Conservation (phyloP, 2,797 vertebrate genomes). For the Sciaenops ocellatus region DNA sequence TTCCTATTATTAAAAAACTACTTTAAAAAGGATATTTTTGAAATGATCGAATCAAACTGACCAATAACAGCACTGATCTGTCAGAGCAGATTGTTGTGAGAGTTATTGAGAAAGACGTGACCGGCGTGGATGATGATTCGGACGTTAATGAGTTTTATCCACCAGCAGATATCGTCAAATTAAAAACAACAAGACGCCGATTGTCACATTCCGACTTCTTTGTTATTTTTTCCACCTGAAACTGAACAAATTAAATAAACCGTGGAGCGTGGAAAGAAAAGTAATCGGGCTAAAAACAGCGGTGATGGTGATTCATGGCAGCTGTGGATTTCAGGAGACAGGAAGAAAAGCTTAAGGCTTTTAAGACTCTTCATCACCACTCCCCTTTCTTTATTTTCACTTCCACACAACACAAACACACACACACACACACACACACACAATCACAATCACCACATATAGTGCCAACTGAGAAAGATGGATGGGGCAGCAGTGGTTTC, state of each 20-base stretch:
- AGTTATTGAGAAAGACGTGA: constrained; percentile 18
- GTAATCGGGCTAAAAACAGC: constrained; percentile 44
- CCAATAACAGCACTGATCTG: neutral
- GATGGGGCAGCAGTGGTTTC: constrained; percentile 56
- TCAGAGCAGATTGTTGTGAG: neutral
- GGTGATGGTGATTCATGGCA: constrained; percentile 52
- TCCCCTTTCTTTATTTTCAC: neutral
- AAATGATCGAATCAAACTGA: constrained; percentile 4
- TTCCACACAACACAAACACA: constrained; percentile 35
- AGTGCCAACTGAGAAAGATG: constrained; percentile 58
- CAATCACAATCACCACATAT: constrained; percentile 42
- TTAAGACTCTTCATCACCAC: constrained; percentile 44
- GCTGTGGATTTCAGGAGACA: constrained; percentile 40
- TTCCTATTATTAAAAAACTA: neutral
- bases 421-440: neutral
- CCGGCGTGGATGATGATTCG: neutral
- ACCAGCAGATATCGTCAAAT: constrained; percentile 19
- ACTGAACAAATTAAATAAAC: constrained; percentile 19
- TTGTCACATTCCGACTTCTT: neutral
- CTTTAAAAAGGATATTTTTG: neutral
- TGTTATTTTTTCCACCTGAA: constrained; percentile 1
- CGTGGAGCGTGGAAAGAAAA: constrained; percentile 20
- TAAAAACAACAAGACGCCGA: constrained; percentile 10
- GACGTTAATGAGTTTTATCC: constrained; percentile 19
- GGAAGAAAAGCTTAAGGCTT: constrained; percentile 49